phyloP scores from a whole-genome alignment of 2,888 invertebrate species.

The Margaritifera margaritifera region DNA sequence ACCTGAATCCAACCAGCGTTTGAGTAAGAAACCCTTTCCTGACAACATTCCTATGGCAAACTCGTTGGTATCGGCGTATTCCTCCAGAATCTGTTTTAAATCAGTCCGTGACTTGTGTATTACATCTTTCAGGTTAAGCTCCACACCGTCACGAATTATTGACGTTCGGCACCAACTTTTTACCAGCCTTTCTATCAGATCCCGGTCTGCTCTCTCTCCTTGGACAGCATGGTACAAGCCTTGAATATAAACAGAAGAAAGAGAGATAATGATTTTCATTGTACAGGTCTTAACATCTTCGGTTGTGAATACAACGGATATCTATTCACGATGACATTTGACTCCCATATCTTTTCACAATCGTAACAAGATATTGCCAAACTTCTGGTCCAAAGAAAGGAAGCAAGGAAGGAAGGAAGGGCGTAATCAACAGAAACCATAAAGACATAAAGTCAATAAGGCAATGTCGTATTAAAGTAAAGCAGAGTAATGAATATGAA shows the following conservation, averaged over 20 bases:
- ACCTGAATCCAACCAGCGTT: conserved; percentile 16
- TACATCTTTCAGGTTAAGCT: conserved; percentile 39
- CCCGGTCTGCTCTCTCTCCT: conserved; percentile 36
- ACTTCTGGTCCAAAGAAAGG: too few species aligned
- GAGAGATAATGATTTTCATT: too few species aligned
- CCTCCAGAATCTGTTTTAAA: conserved; percentile 41
- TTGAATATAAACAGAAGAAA: conserved; percentile 11
- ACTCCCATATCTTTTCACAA: too few species aligned
- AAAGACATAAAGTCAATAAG: too few species aligned
- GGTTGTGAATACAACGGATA: too few species aligned
- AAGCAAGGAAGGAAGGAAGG: too few species aligned
- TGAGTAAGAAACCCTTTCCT: conserved; percentile 35
- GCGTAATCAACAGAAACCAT: too few species aligned
- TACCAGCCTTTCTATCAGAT: conserved; percentile 47
- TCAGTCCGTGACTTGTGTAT: conserved; percentile 13
- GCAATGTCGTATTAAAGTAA: too few species aligned
- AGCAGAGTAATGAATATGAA: too few species aligned
- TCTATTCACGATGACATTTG: too few species aligned
- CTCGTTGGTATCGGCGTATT: conserved; percentile 59
- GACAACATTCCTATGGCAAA: conserved; percentile 57
- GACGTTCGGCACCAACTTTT: conserved; percentile 57
- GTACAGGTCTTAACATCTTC: too few species aligned
- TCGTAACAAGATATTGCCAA: too few species aligned
- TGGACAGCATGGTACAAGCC: conserved; percentile 53
- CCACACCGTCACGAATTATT: conserved; percentile 39